Percentiles rank a stretch among this genome's conserved stretches.
Evolutionary conservation across 2,113 vertebrate species (phyloP).

Genomic region (Gasterosteus nipponicus): DNA sequence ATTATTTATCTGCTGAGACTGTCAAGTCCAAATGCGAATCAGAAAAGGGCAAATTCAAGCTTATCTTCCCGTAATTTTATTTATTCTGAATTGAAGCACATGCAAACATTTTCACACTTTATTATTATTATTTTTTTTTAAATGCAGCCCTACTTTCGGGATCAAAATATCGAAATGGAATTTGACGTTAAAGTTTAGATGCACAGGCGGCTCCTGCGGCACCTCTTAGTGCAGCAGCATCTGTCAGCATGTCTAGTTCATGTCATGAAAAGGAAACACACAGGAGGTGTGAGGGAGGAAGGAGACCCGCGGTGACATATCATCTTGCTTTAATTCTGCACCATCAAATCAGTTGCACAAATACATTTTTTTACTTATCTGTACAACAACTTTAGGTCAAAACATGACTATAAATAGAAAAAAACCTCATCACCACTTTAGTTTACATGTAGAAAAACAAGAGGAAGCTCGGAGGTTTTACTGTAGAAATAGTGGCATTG

Average conservation of each 20-base stretch:
- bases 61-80: no score
- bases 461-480: fast-evolving
- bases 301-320: neutral
- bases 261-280: neutral
- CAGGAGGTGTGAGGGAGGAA: neutral
- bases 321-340: constrained; percentile 32
- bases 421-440: neutral
- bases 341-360: neutral
- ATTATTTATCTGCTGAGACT: no score
- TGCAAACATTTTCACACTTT: no score
- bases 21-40: no score
- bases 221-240: neutral
- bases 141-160: no score
- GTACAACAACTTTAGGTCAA: neutral
- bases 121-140: no score
- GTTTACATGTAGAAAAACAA: neutral
- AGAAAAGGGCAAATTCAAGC: no score
- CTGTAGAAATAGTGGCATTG: constrained; percentile 5
- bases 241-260: neutral
- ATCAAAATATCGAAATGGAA: neutral
- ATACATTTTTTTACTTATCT: neutral
- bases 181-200: neutral
- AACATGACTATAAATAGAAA: constrained; percentile 4
- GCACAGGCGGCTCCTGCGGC: neutral
- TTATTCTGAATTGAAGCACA: no score